These are phyloP conservation scores for Lipophrys pholis DNA, from an alignment of 2,113 vertebrate species.

Conservation along the genomic window DNA sequence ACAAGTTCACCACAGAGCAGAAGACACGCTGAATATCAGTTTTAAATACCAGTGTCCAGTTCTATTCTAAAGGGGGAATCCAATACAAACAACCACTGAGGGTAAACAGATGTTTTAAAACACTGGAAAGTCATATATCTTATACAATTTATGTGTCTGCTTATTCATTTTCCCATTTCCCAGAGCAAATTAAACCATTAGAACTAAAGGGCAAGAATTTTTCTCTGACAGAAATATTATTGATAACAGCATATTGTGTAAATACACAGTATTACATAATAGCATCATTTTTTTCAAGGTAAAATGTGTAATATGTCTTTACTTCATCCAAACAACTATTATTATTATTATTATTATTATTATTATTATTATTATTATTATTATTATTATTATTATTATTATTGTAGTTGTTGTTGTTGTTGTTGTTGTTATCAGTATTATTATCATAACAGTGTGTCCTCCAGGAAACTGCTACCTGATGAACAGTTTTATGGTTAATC, in stretches of 20 bases:
- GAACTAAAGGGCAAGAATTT: background rate
- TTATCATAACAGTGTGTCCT: background rate
- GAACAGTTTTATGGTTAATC: background rate
- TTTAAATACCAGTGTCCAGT: no score
- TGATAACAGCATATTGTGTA: no score
- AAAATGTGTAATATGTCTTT: background rate
- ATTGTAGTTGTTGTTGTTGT: background rate
- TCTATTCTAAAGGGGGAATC: no score
- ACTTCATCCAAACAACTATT: no score
- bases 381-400: background rate
- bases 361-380: background rate
- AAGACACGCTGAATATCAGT: no score
- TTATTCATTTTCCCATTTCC: background rate
- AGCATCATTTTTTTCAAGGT: background rate
- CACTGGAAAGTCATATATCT: background rate
- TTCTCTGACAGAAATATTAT: no score
- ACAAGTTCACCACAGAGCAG: background rate
- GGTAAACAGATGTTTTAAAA: background rate
- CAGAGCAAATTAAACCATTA: background rate
- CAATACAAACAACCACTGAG: no score
- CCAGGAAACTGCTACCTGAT: no score
- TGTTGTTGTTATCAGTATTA: background rate
- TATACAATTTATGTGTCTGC: background rate
- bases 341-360: background rate
- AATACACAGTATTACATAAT: no score